A percentile compares a stretch with the other conserved stretches of the same genome.
Evolutionary conservation across 2,113 vertebrate species (phyloP).

Genomic region (Buteo buteo): DNA sequence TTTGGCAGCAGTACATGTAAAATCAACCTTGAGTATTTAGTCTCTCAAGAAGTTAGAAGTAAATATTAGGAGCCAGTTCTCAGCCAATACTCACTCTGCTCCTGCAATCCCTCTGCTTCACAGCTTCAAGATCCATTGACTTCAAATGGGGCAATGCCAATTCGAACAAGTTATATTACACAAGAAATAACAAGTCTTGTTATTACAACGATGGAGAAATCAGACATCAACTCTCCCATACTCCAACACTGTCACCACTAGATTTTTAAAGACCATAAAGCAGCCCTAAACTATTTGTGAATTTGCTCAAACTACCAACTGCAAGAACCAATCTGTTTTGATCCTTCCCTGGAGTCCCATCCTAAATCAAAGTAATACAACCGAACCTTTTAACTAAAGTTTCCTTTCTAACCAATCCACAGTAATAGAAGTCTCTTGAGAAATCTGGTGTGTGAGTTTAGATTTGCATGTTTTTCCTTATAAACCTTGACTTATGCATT

Average conservation of each 20-base stretch:
- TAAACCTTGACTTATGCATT: background rate
- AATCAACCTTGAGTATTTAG: background rate
- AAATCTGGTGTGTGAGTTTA: background rate
- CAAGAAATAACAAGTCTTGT: background rate
- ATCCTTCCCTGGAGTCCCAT: background rate
- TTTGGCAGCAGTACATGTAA: background rate
- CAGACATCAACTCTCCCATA: background rate
- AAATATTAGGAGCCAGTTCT: background rate
- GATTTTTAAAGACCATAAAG: background rate
- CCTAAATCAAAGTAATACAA: background rate
- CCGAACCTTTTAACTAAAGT: background rate
- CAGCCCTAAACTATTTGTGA: background rate
- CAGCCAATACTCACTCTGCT: background rate
- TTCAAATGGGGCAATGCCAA: background rate
- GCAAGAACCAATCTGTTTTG: background rate
- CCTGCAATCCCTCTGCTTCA: background rate
- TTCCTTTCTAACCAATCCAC: background rate
- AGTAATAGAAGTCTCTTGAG: background rate
- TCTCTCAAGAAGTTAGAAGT: background rate
- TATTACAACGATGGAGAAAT: background rate
- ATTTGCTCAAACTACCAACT: background rate
- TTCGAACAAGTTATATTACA: background rate
- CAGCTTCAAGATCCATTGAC: background rate
- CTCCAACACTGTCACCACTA: background rate
- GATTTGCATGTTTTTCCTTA: background rate